Percentiles rank a stretch among this genome's conserved stretches.
Evolutionary conservation across 2,113 vertebrate species (phyloP).

Genomic region (Solea solea): DNA sequence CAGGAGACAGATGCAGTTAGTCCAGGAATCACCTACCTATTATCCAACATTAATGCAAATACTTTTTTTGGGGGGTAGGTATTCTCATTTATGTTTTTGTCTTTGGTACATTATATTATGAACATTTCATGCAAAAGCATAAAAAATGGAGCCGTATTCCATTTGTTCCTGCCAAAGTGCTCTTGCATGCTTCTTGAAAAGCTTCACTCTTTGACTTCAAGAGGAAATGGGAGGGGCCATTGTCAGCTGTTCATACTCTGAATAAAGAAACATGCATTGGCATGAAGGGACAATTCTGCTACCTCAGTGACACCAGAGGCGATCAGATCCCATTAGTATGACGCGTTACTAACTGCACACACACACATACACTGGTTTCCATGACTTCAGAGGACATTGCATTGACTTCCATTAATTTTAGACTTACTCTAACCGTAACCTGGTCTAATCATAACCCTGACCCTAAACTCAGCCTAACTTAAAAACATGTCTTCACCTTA

Average conservation of each 20-base stretch:
- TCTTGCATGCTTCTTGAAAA: constrained; percentile 23
- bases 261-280: constrained; percentile 36
- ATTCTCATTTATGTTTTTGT: background rate
- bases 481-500: no score
- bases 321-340: constrained; percentile 54
- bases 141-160: background rate
- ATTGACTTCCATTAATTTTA: no score
- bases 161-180: constrained; percentile 21
- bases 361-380: background rate
- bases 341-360: constrained; percentile 16
- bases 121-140: constrained; percentile 29
- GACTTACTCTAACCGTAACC: no score
- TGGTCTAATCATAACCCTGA: no score
- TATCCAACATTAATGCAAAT: constrained; percentile 31
- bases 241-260: constrained; percentile 37
- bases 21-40: constrained; percentile 28
- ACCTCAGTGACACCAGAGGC: constrained; percentile 26
- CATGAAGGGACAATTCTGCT: constrained; percentile 28
- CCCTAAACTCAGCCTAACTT: no score
- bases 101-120: constrained; percentile 8
- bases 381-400: no score
- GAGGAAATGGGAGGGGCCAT: constrained; percentile 5
- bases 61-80: constrained; percentile 32
- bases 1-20: constrained; percentile 35
- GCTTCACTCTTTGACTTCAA: background rate